These are phyloP conservation scores for Melanotaenia boesemani DNA, from an alignment of 2,797 vertebrate genomes.

Conservation along the genomic window DNA sequence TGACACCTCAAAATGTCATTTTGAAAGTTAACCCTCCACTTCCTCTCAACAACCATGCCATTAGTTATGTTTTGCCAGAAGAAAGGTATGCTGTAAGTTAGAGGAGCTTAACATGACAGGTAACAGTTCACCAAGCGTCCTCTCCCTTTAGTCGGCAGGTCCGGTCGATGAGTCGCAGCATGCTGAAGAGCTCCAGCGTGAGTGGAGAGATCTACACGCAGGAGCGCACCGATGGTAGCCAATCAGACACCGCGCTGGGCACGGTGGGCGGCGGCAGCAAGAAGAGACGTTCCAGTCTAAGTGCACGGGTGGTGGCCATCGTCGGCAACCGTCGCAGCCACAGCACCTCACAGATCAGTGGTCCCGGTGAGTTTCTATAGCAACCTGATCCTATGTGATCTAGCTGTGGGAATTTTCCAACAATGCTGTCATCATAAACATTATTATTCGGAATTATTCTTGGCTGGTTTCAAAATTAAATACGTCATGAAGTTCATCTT, in stretches of 20 bases:
- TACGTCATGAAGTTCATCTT: too few species aligned
- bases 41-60: constrained; percentile 5
- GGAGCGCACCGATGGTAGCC: constrained; percentile 96
- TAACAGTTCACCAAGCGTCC: constrained; percentile 6
- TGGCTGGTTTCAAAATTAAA: too few species aligned
- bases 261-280: constrained; percentile 91
- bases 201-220: constrained; percentile 95
- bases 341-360: constrained; percentile 96
- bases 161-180: constrained; percentile 90
- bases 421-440: neutral
- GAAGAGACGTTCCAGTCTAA: constrained; percentile 96
- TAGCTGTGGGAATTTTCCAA: neutral
- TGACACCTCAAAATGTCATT: neutral
- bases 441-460: too few species aligned
- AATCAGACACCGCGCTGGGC: constrained; percentile 97
- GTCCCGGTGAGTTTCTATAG: constrained; percentile 78
- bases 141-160: constrained; percentile 87
- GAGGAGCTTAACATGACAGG: neutral
- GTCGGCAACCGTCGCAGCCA: constrained; percentile 93
- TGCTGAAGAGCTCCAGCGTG: constrained; percentile 96
- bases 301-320: constrained; percentile 95
- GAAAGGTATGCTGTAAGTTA: constrained; percentile 43
- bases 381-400: neutral
- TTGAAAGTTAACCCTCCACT: neutral
- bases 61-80: neutral